These are phyloP conservation scores for Eupithecia subumbrata DNA, from an alignment of 2,888 invertebrate genomes.

Conservation along the genomic window DNA sequence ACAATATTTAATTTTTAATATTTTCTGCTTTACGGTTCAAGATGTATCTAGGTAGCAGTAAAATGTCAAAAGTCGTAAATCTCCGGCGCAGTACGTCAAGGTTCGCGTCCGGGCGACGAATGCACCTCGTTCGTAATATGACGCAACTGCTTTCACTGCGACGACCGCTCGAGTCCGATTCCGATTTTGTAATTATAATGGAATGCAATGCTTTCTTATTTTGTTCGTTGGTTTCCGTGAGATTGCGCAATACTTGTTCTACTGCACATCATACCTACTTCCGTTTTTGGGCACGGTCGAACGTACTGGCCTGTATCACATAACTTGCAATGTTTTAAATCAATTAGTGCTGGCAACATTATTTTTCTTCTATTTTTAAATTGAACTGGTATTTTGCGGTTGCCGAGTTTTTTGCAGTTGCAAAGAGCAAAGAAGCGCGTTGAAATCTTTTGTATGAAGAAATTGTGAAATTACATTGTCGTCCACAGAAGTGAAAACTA, in stretches of 20 bases:
- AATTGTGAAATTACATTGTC: not conserved
- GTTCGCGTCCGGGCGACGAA: constrained; percentile 26
- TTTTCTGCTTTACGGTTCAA: not conserved
- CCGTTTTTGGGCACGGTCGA: constrained; percentile 59
- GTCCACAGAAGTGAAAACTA: too few relatives aligned
- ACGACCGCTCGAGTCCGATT: constrained; percentile 51
- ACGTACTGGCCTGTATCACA: constrained; percentile 16
- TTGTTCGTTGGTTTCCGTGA: constrained; percentile 66
- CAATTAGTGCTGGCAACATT: constrained; percentile 3
- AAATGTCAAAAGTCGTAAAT: constrained; percentile 35
- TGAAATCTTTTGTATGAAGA: not conserved
- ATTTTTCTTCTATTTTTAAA: constrained; percentile 1
- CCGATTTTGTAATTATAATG: constrained; percentile 75
- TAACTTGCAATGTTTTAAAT: constrained; percentile 16
- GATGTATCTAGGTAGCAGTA: not conserved
- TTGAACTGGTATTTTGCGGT: not conserved
- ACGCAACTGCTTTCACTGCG: constrained; percentile 77
- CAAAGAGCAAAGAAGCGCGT: not conserved
- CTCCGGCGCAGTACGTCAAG: constrained; percentile 21
- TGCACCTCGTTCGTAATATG: constrained; percentile 49
- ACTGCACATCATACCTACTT: constrained; percentile 62
- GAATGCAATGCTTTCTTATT: constrained; percentile 79
- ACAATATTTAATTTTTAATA: not conserved
- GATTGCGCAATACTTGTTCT: constrained; percentile 61
- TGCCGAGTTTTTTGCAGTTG: not conserved